A percentile compares a stretch with the other conserved stretches of the same genome.
These are phyloP conservation scores for Phrynosoma platyrhinos DNA, from an alignment of 2,113 vertebrate genomes.

Conservation along the genomic window DNA sequence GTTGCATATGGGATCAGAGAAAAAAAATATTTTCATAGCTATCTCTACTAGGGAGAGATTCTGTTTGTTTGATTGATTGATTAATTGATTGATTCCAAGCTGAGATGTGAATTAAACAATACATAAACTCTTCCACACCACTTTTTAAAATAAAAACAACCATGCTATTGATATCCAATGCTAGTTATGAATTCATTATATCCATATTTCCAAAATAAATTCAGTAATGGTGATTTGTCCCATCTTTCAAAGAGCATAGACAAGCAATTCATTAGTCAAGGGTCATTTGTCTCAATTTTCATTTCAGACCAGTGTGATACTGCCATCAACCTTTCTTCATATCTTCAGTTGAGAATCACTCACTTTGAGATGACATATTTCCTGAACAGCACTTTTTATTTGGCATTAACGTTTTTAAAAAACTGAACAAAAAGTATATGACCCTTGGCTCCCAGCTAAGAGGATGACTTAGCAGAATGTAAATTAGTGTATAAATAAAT, in stretches of 20 bases:
- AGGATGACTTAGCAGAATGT: slow-evolving; percentile 37
- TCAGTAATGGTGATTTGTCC: neutral
- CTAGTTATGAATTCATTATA: neutral
- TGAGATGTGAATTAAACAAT: neutral
- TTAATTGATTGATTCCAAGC: slow-evolving; percentile 5
- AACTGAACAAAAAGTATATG: slow-evolving; percentile 16
- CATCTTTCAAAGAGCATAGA: slow-evolving; percentile 11
- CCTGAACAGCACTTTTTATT: neutral
- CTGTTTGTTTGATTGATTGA: neutral
- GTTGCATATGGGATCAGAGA: too few relatives aligned
- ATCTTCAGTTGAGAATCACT: slow-evolving; percentile 27
- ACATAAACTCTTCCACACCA: neutral
- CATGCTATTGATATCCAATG: neutral
- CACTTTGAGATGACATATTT: slow-evolving; percentile 20
- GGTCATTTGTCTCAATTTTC: slow-evolving; percentile 10
- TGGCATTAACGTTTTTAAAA: neutral
- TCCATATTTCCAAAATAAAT: slow-evolving; percentile 30
- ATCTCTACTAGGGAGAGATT: too few relatives aligned
- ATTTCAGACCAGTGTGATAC: neutral
- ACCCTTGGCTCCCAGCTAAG: slow-evolving; percentile 29
- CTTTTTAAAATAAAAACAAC: neutral
- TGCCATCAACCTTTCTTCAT: neutral
- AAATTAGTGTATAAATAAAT: slow-evolving; percentile 5
- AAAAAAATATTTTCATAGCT: too few relatives aligned
- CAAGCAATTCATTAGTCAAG: slow-evolving; percentile 13